Evolutionary conservation across 2,113 vertebrate species (phyloP).

Genomic region (Anser cygnoides): DNA sequence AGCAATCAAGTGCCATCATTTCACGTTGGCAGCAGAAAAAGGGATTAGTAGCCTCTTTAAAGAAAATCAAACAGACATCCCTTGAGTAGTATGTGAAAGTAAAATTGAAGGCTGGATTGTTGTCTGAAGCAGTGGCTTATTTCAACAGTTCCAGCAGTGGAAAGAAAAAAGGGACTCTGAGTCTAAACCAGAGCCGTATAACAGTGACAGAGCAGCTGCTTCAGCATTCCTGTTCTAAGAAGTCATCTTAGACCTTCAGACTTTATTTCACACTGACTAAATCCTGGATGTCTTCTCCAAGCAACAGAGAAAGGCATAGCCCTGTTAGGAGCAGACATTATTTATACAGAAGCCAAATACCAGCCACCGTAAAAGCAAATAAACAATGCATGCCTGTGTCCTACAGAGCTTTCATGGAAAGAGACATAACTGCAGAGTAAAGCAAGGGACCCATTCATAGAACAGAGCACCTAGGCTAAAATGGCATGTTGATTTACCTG

Average conservation of each 20-base stretch:
- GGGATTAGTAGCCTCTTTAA: constrained; percentile 9
- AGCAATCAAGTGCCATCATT: constrained; percentile 26
- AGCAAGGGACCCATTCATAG: fast-evolving
- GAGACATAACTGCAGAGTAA: background rate
- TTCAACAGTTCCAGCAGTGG: background rate
- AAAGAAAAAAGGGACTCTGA: background rate
- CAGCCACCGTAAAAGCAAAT: background rate
- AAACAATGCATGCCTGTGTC: background rate
- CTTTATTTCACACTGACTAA: background rate
- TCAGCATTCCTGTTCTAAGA: background rate
- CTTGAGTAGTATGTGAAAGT: background rate
- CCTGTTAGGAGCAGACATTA: background rate
- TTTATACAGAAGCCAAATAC: background rate
- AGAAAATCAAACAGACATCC: constrained; percentile 2
- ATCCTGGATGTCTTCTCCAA: background rate
- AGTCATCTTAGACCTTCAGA: background rate
- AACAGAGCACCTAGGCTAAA: background rate
- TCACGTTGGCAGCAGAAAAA: background rate
- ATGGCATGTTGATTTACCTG: background rate
- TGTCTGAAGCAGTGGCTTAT: background rate
- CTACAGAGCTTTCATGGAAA: background rate
- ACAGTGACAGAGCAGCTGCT: background rate
- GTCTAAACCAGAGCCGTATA: background rate
- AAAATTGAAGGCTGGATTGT: background rate
- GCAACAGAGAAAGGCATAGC: background rate